phyloP scores from a whole-genome alignment of 2,113 vertebrate species.

The Clinocottus analis region DNA sequence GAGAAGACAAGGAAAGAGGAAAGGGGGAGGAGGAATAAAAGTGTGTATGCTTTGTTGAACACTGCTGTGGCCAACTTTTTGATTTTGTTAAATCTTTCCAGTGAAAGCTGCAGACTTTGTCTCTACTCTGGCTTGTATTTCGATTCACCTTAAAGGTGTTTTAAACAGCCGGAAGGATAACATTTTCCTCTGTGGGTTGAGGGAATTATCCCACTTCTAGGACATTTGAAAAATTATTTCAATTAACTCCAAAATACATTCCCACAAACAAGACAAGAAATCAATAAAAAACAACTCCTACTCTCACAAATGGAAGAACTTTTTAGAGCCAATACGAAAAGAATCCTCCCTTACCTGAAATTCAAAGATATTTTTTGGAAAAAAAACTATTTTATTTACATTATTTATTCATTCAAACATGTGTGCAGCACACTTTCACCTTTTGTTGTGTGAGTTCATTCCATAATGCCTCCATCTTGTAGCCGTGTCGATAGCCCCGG shows the following conservation, averaged over 20 bases:
- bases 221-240: too few species aligned
- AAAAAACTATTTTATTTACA: background rate
- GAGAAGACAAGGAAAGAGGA: background rate
- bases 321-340: background rate
- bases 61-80: background rate
- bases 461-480: constrained; percentile 4
- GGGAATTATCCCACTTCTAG: background rate
- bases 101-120: background rate
- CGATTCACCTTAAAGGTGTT: background rate
- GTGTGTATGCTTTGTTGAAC: too few species aligned
- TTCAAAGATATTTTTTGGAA: background rate
- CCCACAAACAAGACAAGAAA: background rate
- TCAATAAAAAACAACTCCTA: background rate
- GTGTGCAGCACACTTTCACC: background rate
- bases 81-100: background rate
- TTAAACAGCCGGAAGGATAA: background rate
- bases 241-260: background rate
- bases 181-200: background rate
- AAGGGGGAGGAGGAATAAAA: too few species aligned
- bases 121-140: background rate
- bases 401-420: background rate
- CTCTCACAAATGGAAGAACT: background rate
- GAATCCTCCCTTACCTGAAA: background rate
- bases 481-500: constrained; percentile 21
- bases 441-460: constrained; percentile 2